These are phyloP conservation scores for Apostichopus leukothele DNA, from an alignment of 53 echinoderm and acorn worm genomes.

Conservation along the genomic window DNA sequence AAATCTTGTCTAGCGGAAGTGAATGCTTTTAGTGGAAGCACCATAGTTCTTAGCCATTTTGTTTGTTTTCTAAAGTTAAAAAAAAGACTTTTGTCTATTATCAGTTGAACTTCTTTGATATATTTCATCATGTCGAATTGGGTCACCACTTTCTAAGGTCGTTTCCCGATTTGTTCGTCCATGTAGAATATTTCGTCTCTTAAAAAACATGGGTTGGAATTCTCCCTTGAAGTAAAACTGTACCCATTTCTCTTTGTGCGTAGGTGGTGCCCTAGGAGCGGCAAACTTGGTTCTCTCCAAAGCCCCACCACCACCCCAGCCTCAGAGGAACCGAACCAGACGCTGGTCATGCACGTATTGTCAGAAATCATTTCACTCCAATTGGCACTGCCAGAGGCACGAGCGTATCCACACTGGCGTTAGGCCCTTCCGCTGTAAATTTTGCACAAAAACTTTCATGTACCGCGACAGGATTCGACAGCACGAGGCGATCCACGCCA, in stretches of 20 bases:
- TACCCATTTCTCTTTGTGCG: constrained; percentile 27
- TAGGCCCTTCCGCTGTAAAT: constrained; percentile 16
- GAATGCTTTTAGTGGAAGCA: too few relatives aligned
- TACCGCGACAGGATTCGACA: constrained; percentile 27
- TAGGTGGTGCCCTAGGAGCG: neutral
- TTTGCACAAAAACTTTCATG: constrained; percentile 19
- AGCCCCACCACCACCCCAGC: neutral
- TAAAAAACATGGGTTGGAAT: neutral
- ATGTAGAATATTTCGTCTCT: too few relatives aligned
- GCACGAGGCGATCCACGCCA: neutral
- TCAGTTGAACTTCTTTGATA: too few relatives aligned
- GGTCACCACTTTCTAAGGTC: too few relatives aligned
- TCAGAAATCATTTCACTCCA: constrained; percentile 22
- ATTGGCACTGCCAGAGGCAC: constrained; percentile 40
- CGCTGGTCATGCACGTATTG: constrained; percentile 7
- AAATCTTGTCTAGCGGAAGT: too few relatives aligned
- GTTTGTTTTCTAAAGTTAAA: too few relatives aligned
- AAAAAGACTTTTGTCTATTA: too few relatives aligned
- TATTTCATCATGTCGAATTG: too few relatives aligned
- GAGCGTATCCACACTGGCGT: constrained; percentile 26
- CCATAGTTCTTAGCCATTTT: too few relatives aligned
- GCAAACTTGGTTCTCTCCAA: neutral
- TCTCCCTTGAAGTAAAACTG: neutral
- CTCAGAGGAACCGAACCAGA: neutral
- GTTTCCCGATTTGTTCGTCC: too few relatives aligned